Evolutionary conservation across 1,140 invertebrate species (phyloP).

Genomic region (Carposina sasakii): DNA sequence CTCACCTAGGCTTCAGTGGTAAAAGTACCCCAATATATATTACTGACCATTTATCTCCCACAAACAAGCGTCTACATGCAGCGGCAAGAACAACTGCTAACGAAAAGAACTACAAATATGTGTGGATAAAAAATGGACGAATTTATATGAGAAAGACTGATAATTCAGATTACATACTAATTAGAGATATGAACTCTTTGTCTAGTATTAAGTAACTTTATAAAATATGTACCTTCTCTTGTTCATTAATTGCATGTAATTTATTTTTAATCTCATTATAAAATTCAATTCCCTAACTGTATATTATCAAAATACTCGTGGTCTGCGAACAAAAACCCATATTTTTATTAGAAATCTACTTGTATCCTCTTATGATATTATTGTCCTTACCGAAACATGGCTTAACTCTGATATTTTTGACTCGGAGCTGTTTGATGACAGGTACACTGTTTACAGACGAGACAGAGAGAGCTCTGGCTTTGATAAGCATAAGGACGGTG

Average conservation of each 20-base stretch:
- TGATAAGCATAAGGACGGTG: constrained; percentile 11
- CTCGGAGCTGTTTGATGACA: constrained; percentile 20
- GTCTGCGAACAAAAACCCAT: constrained; percentile 15
- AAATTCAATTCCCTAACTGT: constrained; percentile 8
- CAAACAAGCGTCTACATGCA: constrained; percentile 22
- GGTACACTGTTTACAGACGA: constrained; percentile 23
- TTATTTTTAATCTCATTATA: not conserved
- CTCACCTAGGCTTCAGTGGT: constrained; percentile 15
- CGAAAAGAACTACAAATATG: constrained; percentile 25
- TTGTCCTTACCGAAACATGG: constrained; percentile 27
- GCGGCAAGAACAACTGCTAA: constrained; percentile 19
- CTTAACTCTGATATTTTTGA: constrained; percentile 16
- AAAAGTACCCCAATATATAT: constrained; percentile 26
- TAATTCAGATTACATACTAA: constrained; percentile 3
- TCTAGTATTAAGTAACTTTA: not conserved
- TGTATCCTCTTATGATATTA: constrained; percentile 13
- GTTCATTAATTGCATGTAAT: constrained; percentile 3
- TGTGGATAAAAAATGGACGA: constrained; percentile 24
- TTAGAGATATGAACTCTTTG: constrained; percentile 10
- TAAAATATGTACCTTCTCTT: not conserved
- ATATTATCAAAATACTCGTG: constrained; percentile 21
- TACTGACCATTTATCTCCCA: constrained; percentile 27
- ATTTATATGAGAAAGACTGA: constrained; percentile 29
- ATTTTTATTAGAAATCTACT: constrained; percentile 8
- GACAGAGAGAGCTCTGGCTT: constrained; percentile 11